Evolutionary conservation across 2,113 vertebrate species (phyloP).

Genomic region (Pantherophis guttatus): DNA sequence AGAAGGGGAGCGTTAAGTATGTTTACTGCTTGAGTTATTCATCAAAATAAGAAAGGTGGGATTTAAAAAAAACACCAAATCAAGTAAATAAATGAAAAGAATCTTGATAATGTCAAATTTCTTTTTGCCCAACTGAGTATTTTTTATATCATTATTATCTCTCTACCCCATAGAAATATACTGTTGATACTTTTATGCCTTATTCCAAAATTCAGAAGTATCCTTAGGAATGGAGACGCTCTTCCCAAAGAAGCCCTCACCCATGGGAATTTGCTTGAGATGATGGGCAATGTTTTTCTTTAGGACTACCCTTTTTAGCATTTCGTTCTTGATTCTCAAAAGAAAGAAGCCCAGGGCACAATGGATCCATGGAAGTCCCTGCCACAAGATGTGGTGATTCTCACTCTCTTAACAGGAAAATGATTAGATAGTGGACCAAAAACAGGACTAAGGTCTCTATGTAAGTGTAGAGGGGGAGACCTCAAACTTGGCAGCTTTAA

Average conservation of each 20-base stretch:
- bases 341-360: neutral
- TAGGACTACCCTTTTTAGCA: neutral
- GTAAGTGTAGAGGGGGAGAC: neutral
- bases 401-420: neutral
- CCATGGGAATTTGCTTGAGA: neutral
- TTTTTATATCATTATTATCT: neutral
- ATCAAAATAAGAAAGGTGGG: neutral
- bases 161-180: neutral
- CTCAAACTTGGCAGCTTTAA: too few relatives aligned
- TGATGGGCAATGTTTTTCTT: neutral
- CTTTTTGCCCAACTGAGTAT: neutral
- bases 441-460: neutral
- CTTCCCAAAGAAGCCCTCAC: neutral
- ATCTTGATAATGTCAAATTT: neutral
- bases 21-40: neutral
- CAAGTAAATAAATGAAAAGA: neutral
- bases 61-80: neutral
- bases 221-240: neutral
- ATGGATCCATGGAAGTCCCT: neutral
- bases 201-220: neutral
- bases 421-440: neutral
- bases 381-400: neutral
- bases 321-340: neutral
- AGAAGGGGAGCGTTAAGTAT: neutral
- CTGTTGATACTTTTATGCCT: neutral